Base-by-base conservation (phyloP, 2,113 vertebrate species). In the Peromyscus leucopus region DNA sequence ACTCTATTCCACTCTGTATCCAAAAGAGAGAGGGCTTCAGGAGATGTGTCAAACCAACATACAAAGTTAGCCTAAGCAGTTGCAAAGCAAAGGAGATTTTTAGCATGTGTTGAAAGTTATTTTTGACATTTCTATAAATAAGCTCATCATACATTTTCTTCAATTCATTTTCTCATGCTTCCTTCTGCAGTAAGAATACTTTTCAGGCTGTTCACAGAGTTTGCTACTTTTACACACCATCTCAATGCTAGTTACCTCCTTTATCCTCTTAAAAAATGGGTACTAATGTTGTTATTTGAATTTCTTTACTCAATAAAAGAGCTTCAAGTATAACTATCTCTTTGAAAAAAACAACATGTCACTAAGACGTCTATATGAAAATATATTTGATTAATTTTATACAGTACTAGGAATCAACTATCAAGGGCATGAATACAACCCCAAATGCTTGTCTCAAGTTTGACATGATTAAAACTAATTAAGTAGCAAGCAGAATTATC, bases 81-180 rank as follows among this genome's bases (percentile, higher is more conserved):
- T 93, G n/a, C 39, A 83, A 94, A 96, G 71, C 90, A 95, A 74
- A 82, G 21, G 2, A 22, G 8, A 69, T 96, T 89, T 42, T 55
- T 76, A 94, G 46, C 85, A 91, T 95, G 33, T 92, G 76, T 95
- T 96, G 39, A 93, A 92, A 94, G 80, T 92, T 95, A 89, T 95
- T 96, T 97, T 96, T 97, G 79, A 95, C 86, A 94, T 92, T 91
- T 91, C 93, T 91, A 92, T 97, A 97, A 96, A 97, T 95, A 97
- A 93, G 39, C 57, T 95, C 33, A 72, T 95, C 36, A n/a, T 67
- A 71, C 82, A 89, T 94, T 93, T 57, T n/a, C 85, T 72, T 55
- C 0, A 12, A 22, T 88, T 71, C 57, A 24, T 26, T 84, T 93
- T 76, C 94, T 69, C 78, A 61, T 9, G 61, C 46, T 95, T 94